phyloP scores from a whole-genome alignment of 2,888 invertebrate species.

The Hydropsyche betteni region DNA sequence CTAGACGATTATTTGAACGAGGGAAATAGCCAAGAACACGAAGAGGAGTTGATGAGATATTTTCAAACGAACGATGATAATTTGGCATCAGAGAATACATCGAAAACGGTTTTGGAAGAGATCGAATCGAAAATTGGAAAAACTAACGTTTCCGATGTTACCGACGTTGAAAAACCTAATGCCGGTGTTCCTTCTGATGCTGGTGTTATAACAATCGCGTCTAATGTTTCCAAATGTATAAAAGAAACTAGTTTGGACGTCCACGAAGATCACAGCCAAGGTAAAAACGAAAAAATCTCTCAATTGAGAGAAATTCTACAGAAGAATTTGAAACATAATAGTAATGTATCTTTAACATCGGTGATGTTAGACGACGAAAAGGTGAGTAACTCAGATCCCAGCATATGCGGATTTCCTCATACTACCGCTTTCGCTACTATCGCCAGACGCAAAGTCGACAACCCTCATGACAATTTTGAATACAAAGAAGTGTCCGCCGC shows the following conservation, averaged over 20 bases:
- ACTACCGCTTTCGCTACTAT: conserved; percentile 60
- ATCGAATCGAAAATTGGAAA: conserved; percentile 1
- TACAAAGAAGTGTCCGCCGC: conserved; percentile 46
- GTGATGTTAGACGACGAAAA: conserved; percentile 51
- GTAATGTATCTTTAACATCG: background rate
- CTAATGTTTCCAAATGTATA: conserved; percentile 56
- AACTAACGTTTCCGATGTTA: background rate
- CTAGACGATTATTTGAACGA: conserved; percentile 83
- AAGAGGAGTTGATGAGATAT: conserved; percentile 85
- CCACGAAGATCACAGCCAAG: conserved; percentile 64
- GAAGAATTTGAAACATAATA: conserved; percentile 67
- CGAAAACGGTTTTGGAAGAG: background rate
- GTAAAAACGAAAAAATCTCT: conserved; percentile 74
- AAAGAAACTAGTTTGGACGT: conserved; percentile 60
- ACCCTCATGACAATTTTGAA: conserved; percentile 54
- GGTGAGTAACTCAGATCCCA: background rate
- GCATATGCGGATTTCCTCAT: conserved; percentile 42
- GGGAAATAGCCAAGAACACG: conserved; percentile 81
- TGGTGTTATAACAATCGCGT: conserved; percentile 55
- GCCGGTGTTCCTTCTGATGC: conserved; percentile 4
- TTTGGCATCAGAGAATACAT: conserved; percentile 13
- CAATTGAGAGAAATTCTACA: conserved; percentile 77
- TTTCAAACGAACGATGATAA: conserved; percentile 67
- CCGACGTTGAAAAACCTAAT: no score
- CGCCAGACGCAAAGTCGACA: conserved; percentile 53